A percentile compares a stretch with the other conserved stretches of the same genome.
phyloP scores from a whole-genome alignment of 92 coral and sea anemone species.

The Palythoa heliodiscus region DNA sequence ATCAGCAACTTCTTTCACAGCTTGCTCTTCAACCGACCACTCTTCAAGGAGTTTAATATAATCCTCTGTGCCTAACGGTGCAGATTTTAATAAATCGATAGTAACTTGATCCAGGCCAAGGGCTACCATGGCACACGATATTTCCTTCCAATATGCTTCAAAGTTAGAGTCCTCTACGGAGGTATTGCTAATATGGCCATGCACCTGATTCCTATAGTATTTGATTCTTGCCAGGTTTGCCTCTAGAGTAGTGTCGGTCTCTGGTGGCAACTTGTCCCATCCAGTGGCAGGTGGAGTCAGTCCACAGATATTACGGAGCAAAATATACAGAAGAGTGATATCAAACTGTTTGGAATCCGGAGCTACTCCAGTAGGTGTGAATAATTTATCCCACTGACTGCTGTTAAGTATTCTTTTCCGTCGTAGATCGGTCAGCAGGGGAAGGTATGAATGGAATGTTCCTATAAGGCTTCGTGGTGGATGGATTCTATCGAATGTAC shows the following conservation, averaged over 20 bases:
- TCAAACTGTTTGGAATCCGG: slow-evolving; percentile 62
- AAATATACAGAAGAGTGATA: slow-evolving; percentile 57
- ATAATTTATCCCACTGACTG: slow-evolving; percentile 63
- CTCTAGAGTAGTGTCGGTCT: slow-evolving; percentile 56
- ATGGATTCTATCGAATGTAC: slow-evolving; percentile 37
- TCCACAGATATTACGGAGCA: slow-evolving; percentile 65
- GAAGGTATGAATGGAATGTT: slow-evolving; percentile 17
- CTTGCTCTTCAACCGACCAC: slow-evolving; percentile 36
- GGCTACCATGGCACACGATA: slow-evolving; percentile 46
- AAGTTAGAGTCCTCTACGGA: slow-evolving; percentile 41
- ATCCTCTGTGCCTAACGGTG: slow-evolving; percentile 19
- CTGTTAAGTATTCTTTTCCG: slow-evolving; percentile 45
- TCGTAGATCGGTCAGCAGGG: slow-evolving; percentile 35
- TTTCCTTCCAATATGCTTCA: slow-evolving; percentile 54
- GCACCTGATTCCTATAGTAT: slow-evolving; percentile 59
- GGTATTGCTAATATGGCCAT: slow-evolving; percentile 53
- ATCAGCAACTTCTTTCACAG: slow-evolving; percentile 17
- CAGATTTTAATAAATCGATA: slow-evolving; percentile 18
- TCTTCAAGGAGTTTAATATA: slow-evolving; percentile 16
- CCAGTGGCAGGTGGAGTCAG: slow-evolving; percentile 53
- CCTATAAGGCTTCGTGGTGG: slow-evolving; percentile 43
- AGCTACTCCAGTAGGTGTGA: slow-evolving; percentile 51
- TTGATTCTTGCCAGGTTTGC: slow-evolving; percentile 68
- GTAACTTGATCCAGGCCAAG: slow-evolving; percentile 54
- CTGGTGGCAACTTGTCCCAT: slow-evolving; percentile 53